Conservation (phyloP, 2,797 vertebrate species). For the Sebastes cheni region DNA sequence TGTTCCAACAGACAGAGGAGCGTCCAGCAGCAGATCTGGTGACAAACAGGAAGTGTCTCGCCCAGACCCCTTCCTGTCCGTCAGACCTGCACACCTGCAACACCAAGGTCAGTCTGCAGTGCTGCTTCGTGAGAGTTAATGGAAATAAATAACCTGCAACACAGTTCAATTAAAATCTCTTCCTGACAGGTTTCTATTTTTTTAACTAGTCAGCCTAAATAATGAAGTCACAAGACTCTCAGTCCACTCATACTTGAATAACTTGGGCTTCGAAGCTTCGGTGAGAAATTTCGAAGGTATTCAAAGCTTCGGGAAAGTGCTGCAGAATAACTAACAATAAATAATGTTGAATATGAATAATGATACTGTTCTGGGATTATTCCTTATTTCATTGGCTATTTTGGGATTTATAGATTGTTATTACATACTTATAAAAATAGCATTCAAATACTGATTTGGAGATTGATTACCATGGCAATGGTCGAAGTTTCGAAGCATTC, state of each 20-base stretch:
- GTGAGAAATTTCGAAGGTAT: too few species aligned
- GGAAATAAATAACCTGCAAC: neutral
- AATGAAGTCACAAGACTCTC: neutral
- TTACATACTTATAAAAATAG: too few species aligned
- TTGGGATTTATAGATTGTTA: too few species aligned
- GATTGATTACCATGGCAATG: too few species aligned
- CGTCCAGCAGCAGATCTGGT: constrained; percentile 28
- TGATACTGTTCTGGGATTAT: too few species aligned
- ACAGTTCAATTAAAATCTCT: neutral
- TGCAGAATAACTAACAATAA: too few species aligned
- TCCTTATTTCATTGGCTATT: too few species aligned
- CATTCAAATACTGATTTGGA: too few species aligned
- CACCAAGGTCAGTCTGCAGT: constrained; percentile 52
- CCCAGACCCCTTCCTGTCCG: constrained; percentile 65
- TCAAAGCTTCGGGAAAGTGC: too few species aligned
- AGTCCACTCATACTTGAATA: neutral
- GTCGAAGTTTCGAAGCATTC: too few species aligned
- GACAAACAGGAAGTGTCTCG: constrained; percentile 48
- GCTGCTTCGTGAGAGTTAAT: neutral
- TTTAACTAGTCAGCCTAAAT: neutral
- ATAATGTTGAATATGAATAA: too few species aligned
- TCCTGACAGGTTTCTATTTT: neutral
- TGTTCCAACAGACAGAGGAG: constrained; percentile 28
- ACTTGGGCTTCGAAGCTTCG: too few species aligned
- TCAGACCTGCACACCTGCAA: constrained; percentile 39